Percentiles rank a stretch among this genome's conserved stretches.
phyloP scores from a whole-genome alignment of 2,888 invertebrate genomes.

The Leptogaster cylindrica region DNA sequence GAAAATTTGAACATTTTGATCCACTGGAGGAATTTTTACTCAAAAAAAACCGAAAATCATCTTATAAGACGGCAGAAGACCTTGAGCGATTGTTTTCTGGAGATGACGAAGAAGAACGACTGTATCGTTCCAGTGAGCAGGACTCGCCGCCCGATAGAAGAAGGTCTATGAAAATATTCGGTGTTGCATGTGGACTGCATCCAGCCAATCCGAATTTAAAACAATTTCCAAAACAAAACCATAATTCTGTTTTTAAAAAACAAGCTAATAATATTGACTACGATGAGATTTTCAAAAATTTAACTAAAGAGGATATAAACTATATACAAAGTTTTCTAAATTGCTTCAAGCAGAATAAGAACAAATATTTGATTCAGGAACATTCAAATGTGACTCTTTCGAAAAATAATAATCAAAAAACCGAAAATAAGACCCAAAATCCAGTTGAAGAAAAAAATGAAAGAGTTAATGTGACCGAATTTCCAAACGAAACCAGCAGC shows the following conservation, averaged over 20 bases:
- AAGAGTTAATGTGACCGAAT: too few relatives aligned
- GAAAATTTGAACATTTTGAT: too few relatives aligned
- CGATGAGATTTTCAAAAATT: constrained; percentile 34
- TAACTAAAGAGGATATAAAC: constrained; percentile 12
- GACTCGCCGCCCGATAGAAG: too few relatives aligned
- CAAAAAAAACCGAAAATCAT: not conserved
- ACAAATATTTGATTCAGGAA: constrained; percentile 13
- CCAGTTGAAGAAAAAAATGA: too few relatives aligned
- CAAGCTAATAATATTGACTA: not conserved
- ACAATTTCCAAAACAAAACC: not conserved
- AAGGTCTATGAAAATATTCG: too few relatives aligned
- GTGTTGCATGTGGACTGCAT: not conserved
- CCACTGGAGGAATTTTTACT: too few relatives aligned
- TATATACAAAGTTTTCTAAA: constrained; percentile 21
- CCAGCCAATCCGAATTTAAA: not conserved
- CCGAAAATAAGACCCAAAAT: too few relatives aligned
- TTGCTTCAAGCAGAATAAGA: constrained; percentile 30
- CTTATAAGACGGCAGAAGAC: not conserved
- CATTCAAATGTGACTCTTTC: not conserved
- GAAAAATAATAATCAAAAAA: too few relatives aligned
- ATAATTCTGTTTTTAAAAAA: not conserved
- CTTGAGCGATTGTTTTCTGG: not conserved
- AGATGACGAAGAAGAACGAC: too few relatives aligned
- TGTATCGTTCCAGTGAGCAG: too few relatives aligned
- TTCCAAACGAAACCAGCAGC: too few relatives aligned